Base-by-base conservation (phyloP, 2,888 invertebrate species). In the Drosophila silvestris region DNA sequence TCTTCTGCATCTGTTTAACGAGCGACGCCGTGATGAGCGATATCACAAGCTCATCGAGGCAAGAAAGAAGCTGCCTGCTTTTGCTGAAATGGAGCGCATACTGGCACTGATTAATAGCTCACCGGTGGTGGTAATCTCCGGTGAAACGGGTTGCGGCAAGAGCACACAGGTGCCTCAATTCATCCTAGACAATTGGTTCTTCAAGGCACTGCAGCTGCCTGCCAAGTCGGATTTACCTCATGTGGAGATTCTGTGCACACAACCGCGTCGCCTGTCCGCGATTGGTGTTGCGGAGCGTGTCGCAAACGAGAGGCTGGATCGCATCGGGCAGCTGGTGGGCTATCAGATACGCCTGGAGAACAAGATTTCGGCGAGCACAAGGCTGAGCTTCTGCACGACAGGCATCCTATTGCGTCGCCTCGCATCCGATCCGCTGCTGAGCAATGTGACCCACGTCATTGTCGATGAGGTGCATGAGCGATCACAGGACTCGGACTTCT, bases 401-500 rank as follows among this genome's bases (percentile, higher is more conserved):
- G 99, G 99, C 61, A 98, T 99, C 59, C 93, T 99, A 58, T 93
- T 99, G 51, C 95, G 98, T 53, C 95, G 98, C 59, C 93, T 99
- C 52, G 96, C 97, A 83, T 95, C 96, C 47, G 97, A 98, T 90
- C 96, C 96, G 0, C 94, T 96, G 12, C 92, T 98, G 33, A 94
- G 95, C 33, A 95, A 96, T 3, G 96, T 98, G 0, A 97, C 97
- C 0, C 98, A 99, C 91, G 94, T 97, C 10, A 95, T 97, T 72
- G 96, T 97, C 0, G 99, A 99, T 92, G 99, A 99, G 94, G 97
- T 99, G 0, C 99, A 99, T 91, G 98, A 99, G 92, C 94, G 99
- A 63, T 97, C 97, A 33, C 97, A 97, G 87, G 97, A 97, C 91
- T 97, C 98, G 82, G 99, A 99, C 93, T 98, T 98, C 91, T 94